Evolutionary conservation across 2,113 vertebrate genomes (phyloP).

Genomic region (Catagonus wagneri): DNA sequence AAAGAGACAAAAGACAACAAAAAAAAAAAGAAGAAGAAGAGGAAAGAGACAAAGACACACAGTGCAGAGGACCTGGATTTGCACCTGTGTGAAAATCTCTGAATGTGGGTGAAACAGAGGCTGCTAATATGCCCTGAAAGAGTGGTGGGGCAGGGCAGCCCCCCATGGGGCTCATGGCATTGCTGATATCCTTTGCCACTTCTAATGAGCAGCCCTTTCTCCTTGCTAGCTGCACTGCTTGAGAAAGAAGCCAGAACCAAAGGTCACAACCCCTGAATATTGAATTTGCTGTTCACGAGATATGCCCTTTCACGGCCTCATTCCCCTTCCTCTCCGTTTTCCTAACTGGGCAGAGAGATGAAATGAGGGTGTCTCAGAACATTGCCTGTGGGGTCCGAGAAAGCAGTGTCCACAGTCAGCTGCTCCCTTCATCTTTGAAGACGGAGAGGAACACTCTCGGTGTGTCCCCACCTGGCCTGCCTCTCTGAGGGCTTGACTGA

Average conservation of each 20-base stretch:
- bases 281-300: background rate
- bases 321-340: background rate
- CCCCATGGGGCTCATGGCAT: accelerated
- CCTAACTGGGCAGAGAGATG: background rate
- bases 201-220: background rate
- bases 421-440: background rate
- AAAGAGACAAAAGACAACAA: no score
- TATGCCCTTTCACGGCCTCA: accelerated
- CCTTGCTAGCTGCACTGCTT: background rate
- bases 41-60: background rate
- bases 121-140: accelerated
- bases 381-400: background rate
- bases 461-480: background rate
- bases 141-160: background rate
- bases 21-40: background rate
- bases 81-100: background rate
- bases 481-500: background rate
- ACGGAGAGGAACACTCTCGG: background rate
- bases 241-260: background rate
- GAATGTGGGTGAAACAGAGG: background rate
- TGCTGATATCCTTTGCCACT: background rate
- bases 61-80: background rate
- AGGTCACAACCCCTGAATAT: background rate
- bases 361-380: background rate
- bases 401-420: background rate